These are phyloP conservation scores for Drosophila sulfurigaster DNA, from an alignment of 1,140 invertebrate genomes.

Conservation along the genomic window DNA sequence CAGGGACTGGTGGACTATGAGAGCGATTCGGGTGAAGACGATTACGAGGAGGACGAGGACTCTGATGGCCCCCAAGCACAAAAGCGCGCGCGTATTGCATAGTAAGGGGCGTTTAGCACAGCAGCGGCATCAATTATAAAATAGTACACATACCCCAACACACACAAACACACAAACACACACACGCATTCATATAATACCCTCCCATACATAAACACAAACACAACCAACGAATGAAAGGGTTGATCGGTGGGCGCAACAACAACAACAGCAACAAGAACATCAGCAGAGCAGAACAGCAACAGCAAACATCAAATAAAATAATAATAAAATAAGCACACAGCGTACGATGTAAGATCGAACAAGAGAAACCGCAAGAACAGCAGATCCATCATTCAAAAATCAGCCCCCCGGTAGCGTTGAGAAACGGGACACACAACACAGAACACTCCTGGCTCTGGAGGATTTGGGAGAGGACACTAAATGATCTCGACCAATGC, in stretches of 20 bases:
- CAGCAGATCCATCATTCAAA: constrained; percentile 11
- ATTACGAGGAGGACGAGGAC: constrained; percentile 94
- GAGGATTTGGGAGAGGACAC: not conserved
- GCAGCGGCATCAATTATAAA: constrained; percentile 79
- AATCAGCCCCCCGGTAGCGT: not conserved
- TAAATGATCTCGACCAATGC: constrained; percentile 1
- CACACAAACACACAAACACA: constrained; percentile 19
- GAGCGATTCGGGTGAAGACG: constrained; percentile 97
- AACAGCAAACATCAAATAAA: constrained; percentile 22
- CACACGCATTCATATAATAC: constrained; percentile 19
- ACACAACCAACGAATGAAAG: constrained; percentile 39
- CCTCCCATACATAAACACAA: constrained; percentile 40
- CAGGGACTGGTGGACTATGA: constrained; percentile 98
- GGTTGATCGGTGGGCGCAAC: constrained; percentile 30
- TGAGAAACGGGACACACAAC: constrained; percentile 9
- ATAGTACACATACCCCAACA: constrained; percentile 59
- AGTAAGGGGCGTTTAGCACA: constrained; percentile 61
- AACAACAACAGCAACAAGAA: constrained; percentile 23
- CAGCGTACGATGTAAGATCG: constrained; percentile 72
- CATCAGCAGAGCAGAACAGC: constrained; percentile 13
- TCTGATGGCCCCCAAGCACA: constrained; percentile 79
- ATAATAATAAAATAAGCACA: constrained; percentile 36
- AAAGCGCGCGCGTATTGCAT: constrained; percentile 83
- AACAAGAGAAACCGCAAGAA: constrained; percentile 55
- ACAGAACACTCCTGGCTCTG: not conserved